These are phyloP conservation scores for Gopherus evgoodei DNA, from an alignment of 2,113 vertebrate species.

Conservation along the genomic window DNA sequence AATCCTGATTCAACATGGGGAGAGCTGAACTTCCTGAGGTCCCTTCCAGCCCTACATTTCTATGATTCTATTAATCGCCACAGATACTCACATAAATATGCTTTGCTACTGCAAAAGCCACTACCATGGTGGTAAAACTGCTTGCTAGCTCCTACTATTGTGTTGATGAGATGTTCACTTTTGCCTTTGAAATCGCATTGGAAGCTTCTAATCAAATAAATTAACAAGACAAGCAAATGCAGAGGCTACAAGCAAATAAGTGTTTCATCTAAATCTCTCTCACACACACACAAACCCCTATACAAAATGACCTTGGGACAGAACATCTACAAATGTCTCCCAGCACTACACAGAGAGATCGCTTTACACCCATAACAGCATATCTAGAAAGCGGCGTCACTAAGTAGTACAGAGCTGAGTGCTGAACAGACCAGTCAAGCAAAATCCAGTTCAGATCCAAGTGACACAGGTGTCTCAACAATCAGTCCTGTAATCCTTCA, in stretches of 20 bases:
- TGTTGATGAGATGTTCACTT: neutral
- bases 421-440: neutral
- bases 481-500: neutral
- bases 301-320: conserved; percentile 42
- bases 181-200: conserved; percentile 36
- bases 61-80: neutral
- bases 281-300: neutral
- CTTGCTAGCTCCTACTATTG: neutral
- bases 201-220: conserved; percentile 36
- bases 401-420: rapidly evolving
- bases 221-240: neutral
- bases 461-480: rapidly evolving
- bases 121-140: neutral
- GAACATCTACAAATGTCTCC: neutral
- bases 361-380: neutral
- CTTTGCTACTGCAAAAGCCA: neutral
- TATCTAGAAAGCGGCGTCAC: neutral
- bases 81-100: neutral
- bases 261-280: conserved; percentile 35
- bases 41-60: neutral
- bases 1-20: neutral
- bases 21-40: neutral
- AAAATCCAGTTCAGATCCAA: neutral
- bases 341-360: neutral
- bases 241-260: conserved; percentile 37